Evolutionary conservation across 2,113 vertebrate species (phyloP).

Genomic region (Ascaphus truei): DNA sequence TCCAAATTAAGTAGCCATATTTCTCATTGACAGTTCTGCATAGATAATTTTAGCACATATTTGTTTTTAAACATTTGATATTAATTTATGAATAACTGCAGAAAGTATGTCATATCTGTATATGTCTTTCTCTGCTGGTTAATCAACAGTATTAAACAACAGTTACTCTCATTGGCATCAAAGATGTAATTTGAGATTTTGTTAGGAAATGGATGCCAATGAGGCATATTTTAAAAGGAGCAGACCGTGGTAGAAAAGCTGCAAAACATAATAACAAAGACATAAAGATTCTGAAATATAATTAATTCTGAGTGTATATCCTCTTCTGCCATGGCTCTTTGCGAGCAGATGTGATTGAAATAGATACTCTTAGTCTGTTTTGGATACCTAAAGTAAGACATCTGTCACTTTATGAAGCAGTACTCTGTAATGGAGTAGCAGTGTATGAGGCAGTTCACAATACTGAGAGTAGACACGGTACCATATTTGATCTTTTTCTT

Average conservation of each 20-base stretch:
- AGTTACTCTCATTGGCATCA: no score
- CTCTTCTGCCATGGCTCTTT: conserved; percentile 69
- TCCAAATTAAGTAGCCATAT: no score
- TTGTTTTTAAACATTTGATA: no score
- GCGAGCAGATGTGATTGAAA: conserved; percentile 84
- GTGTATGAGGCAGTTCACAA: neutral
- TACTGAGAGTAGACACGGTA: neutral
- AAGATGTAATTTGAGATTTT: neutral
- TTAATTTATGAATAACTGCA: no score
- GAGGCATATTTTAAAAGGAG: conserved; percentile 33
- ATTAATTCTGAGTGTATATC: conserved; percentile 53
- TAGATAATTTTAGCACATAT: no score
- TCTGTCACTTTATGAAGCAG: conserved; percentile 71
- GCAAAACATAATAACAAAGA: conserved; percentile 49
- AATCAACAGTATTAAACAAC: no score
- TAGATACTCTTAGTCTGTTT: conserved; percentile 76
- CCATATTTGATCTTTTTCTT: neutral
- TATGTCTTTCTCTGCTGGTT: no score
- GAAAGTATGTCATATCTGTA: no score
- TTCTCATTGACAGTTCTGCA: no score
- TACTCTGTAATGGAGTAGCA: conserved; percentile 65
- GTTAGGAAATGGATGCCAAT: conserved; percentile 20
- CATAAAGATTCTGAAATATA: conserved; percentile 52
- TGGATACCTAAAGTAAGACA: conserved; percentile 78
- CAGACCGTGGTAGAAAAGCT: conserved; percentile 30